A percentile compares a stretch with the other conserved stretches of the same genome.
These are phyloP conservation scores for Monodelphis domestica DNA, from an alignment of 2,797 vertebrate genomes.

Conservation along the genomic window DNA sequence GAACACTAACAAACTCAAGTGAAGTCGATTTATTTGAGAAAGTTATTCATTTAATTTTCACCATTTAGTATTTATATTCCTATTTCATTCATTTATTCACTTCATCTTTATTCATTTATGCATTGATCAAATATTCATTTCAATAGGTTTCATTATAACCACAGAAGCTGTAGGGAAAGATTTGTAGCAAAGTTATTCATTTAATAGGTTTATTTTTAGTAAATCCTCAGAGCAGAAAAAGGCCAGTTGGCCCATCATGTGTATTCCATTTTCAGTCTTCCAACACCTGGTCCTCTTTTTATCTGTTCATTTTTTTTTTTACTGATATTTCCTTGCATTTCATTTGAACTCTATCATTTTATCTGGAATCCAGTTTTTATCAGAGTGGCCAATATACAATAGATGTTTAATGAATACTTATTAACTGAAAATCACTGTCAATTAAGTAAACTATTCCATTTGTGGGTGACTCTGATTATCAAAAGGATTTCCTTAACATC, in stretches of 20 bases:
- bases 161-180: slow-evolving; percentile 78
- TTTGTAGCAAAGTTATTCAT: slow-evolving; percentile 81
- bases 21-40: slow-evolving; percentile 80
- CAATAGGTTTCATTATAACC: slow-evolving; percentile 84
- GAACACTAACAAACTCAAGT: slow-evolving; percentile 77
- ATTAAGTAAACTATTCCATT: neutral
- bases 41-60: slow-evolving; percentile 87
- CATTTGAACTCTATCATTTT: neutral
- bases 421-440: neutral
- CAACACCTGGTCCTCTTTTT: slow-evolving; percentile 47
- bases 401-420: neutral
- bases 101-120: slow-evolving; percentile 86
- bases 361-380: slow-evolving; percentile 1
- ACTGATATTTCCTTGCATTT: slow-evolving; percentile 36
- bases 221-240: slow-evolving; percentile 75
- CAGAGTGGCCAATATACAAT: neutral
- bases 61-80: slow-evolving; percentile 84
- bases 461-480: neutral
- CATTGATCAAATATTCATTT: slow-evolving; percentile 87
- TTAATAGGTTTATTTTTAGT: slow-evolving; percentile 81
- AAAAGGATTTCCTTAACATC: neutral
- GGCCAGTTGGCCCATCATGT: slow-evolving; percentile 52
- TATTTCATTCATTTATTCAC: slow-evolving; percentile 86
- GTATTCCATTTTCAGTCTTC: slow-evolving; percentile 55
- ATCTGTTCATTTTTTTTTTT: slow-evolving; percentile 25